Evolutionary conservation across 1,140 invertebrate species (phyloP).

Genomic region (Anastrepha ludens): DNA sequence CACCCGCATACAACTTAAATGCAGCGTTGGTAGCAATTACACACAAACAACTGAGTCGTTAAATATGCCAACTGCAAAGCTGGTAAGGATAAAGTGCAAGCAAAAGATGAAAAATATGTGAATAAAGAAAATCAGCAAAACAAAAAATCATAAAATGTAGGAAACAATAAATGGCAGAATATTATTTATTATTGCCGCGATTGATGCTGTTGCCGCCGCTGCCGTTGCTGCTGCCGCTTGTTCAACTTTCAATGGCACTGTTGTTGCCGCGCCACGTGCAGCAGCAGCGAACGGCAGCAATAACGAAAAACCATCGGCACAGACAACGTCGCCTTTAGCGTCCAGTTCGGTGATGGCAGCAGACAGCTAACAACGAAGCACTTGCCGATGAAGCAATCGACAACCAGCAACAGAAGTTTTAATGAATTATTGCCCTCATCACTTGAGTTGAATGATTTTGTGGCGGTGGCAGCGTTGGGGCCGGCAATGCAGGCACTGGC

Average conservation of each 20-base stretch:
- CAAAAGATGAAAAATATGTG: not conserved
- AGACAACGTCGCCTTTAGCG: not conserved
- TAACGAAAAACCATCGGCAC: not conserved
- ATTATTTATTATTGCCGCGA: constrained; percentile 48
- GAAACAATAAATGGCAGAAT: constrained; percentile 50
- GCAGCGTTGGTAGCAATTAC: constrained; percentile 31
- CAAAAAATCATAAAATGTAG: not conserved
- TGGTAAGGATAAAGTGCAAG: not conserved
- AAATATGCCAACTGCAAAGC: not conserved
- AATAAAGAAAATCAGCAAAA: not conserved
- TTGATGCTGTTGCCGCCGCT: constrained; percentile 18
- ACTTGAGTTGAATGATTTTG: constrained; percentile 50
- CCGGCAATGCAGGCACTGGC: not conserved
- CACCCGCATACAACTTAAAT: constrained; percentile 10
- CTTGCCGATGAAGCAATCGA: not conserved
- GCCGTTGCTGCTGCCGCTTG: not conserved
- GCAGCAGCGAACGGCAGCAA: not conserved
- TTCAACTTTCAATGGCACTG: not conserved
- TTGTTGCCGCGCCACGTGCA: not conserved
- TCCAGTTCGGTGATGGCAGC: constrained; percentile 18
- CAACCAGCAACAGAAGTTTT: constrained; percentile 47
- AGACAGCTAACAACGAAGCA: constrained; percentile 46
- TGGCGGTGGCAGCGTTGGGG: not conserved
- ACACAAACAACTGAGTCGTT: not conserved
- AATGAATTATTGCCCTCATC: constrained; percentile 55